Base-by-base conservation (phyloP, 2,797 vertebrate genomes). In the Octomys mimax region DNA sequence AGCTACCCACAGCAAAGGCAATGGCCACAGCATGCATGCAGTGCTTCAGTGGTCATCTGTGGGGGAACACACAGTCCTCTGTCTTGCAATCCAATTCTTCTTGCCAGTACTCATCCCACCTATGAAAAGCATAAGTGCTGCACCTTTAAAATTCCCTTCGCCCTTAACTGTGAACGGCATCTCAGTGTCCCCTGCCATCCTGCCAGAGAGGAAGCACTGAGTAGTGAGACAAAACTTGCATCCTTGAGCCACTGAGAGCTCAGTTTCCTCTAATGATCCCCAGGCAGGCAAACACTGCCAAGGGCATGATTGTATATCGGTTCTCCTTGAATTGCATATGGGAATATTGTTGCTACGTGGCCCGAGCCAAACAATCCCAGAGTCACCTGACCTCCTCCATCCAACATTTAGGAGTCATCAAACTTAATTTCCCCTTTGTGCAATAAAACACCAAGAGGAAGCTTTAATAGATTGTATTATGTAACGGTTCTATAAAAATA, bases 371-470 rank as follows among this genome's bases (percentile, higher is more conserved):
- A 98, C 96, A 98, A 98, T 97, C 98, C 98, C 97, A 96, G 89
- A 98, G 98, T 98, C 98, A 99, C 98, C 98, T 98, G 98, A 98
- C 98, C 94, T 98, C 98, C 98, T 98, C 97, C 97, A 97, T 98
- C 97, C 98, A 98, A 98, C 98, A 98, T 98, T 98, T 98, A 98
- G 98, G 97, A 99, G 98, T 98, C 98, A 99, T 99, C 98, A 98
- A 98, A 98, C 99, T 98, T 99, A 99, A 99, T 99, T 99, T 99
- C 99, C 99, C 99, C 98, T 98, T 98, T 98, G 98, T 98, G 97
- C 99, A 98, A 99, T 99, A 99, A 99, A 99, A 99, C 98, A 94
- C 98, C 94, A 57, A 99, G 98, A 98, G 98, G 98, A 99, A 99
- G 98, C 98, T 98, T 98, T 98, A 98, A 98, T 98, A 98, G 98